Evolutionary conservation across 2,797 vertebrate genomes (phyloP).

Genomic region (Morus bassanus): DNA sequence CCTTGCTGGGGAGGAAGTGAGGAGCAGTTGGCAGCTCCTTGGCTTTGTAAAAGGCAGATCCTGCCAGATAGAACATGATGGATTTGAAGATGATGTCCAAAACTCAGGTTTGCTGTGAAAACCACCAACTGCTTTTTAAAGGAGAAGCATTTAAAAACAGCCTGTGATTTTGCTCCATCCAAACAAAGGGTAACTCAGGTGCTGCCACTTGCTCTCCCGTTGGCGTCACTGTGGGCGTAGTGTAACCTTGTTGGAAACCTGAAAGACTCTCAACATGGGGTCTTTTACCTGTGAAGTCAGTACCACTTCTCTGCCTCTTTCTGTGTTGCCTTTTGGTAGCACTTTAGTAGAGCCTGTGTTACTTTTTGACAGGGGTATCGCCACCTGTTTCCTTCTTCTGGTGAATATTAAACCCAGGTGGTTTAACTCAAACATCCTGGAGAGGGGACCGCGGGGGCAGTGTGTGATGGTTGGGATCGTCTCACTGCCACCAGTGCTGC

Average conservation of each 20-base stretch:
- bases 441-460: not conserved
- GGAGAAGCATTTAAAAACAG: not conserved
- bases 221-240: rapidly evolving
- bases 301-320: not conserved
- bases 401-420: not conserved
- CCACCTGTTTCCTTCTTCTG: not conserved
- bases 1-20: not conserved
- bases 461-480: rapidly evolving
- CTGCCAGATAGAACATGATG: not conserved
- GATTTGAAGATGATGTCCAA: not conserved
- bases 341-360: not conserved
- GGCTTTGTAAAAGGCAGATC: not conserved
- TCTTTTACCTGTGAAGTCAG: not conserved
- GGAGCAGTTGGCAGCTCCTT: not conserved
- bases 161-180: not conserved
- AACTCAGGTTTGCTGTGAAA: not conserved
- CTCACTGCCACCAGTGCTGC: rapidly evolving
- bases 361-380: not conserved
- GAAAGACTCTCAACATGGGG: not conserved
- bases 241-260: not conserved
- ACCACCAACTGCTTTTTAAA: not conserved
- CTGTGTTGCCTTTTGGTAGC: not conserved
- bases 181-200: not conserved
- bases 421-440: not conserved
- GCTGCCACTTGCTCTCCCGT: not conserved